These are phyloP conservation scores for Stictocephala bisonia DNA, from an alignment of 2,888 invertebrate genomes.

Conservation along the genomic window DNA sequence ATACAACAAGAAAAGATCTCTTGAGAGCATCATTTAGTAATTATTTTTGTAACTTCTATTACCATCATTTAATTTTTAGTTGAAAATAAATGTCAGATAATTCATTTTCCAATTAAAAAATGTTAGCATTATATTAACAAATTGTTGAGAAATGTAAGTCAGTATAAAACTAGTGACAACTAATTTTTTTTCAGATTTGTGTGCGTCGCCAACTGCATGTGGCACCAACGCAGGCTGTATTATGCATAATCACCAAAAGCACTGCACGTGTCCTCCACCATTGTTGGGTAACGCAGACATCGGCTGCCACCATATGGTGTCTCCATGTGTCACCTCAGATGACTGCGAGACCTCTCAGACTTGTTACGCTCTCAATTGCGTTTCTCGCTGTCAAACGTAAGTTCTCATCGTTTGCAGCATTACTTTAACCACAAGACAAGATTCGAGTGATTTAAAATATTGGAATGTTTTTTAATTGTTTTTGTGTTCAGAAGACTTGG, in stretches of 20 bases:
- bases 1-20: too few species aligned
- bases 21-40: too few species aligned
- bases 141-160: too few species aligned
- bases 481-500: too few species aligned
- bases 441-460: too few species aligned
- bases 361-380: conserved; percentile 83
- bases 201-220: conserved; percentile 80
- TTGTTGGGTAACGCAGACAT: conserved; percentile 80
- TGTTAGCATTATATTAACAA: too few species aligned
- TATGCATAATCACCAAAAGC: conserved; percentile 76
- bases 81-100: too few species aligned
- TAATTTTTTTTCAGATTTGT: conserved; percentile 70
- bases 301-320: conserved; percentile 77
- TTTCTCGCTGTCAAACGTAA: conserved; percentile 81
- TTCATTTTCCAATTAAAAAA: too few species aligned
- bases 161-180: conserved; percentile 10
- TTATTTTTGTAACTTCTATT: too few species aligned
- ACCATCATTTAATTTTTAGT: too few species aligned
- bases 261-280: conserved; percentile 78
- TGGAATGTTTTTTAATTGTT: too few species aligned
- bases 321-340: conserved; percentile 72
- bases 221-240: conserved; percentile 85
- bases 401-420: conserved; percentile 52
- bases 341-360: conserved; percentile 78
- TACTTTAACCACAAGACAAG: too few species aligned